Conservation (phyloP, 2,113 vertebrate genomes). For the Dendropsophus ebraccatus region DNA sequence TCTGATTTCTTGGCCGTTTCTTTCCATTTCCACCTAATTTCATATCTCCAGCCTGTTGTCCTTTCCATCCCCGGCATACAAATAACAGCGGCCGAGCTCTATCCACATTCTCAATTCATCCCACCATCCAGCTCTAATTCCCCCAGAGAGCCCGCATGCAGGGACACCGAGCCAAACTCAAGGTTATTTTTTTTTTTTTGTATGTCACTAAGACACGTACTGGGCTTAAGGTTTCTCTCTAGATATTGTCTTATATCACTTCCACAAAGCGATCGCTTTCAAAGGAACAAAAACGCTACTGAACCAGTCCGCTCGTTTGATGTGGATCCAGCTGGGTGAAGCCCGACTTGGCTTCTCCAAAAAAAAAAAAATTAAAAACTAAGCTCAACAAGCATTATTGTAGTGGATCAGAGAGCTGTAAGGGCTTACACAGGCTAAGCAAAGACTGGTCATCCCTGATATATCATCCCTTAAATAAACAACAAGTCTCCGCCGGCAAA, state of each 20-base stretch:
- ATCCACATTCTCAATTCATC: neutral
- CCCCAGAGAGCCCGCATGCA: constrained; percentile 12
- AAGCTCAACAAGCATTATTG: neutral
- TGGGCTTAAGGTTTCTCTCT: constrained; percentile 27
- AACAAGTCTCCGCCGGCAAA: neutral
- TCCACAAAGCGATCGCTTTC: constrained; percentile 12
- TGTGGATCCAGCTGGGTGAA: neutral
- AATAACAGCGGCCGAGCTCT: neutral
- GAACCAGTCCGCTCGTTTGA: constrained; percentile 31
- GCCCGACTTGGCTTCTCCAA: neutral
- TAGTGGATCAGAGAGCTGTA: constrained; percentile 15
- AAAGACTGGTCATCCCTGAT: neutral
- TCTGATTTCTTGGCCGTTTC: neutral
- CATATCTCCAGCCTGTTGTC: constrained; percentile 56
- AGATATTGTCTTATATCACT: constrained; percentile 38
- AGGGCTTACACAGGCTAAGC: constrained; percentile 5
- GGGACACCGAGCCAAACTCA: constrained; percentile 38
- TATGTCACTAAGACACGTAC: constrained; percentile 22
- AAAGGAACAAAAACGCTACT: neutral
- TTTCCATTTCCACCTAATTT: constrained; percentile 59
- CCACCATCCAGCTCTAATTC: constrained; percentile 19
- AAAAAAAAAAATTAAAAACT: neutral
- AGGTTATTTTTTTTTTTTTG: constrained; percentile 35
- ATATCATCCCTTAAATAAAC: constrained; percentile 24
- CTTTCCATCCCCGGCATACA: constrained; percentile 33